These are phyloP conservation scores for Pachyseris speciosa DNA, from an alignment of 64 coral and sea anemone species.

Conservation along the genomic window DNA sequence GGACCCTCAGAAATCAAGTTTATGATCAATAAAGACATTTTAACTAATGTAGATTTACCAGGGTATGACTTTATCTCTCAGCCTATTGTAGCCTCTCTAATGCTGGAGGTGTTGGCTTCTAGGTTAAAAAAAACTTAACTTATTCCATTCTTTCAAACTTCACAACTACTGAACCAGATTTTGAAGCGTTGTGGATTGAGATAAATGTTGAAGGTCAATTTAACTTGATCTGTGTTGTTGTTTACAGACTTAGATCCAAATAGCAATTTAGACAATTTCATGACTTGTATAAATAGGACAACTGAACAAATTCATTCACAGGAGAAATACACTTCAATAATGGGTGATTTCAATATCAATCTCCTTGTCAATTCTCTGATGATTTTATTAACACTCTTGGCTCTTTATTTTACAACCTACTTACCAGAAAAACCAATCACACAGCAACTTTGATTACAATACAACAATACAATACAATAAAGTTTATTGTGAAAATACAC, in stretches of 20 bases:
- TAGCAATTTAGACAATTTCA: background rate
- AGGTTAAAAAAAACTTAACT: slow-evolving; percentile 27
- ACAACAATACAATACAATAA: no score
- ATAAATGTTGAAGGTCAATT: background rate
- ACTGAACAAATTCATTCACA: slow-evolving; percentile 8
- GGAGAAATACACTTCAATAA: slow-evolving; percentile 17
- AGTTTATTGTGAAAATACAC: no score
- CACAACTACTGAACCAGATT: slow-evolving; percentile 2
- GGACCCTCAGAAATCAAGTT: no score
- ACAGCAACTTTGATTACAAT: slow-evolving; percentile 48
- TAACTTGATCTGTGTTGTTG: slow-evolving; percentile 42
- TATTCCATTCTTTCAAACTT: background rate
- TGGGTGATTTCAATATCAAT: slow-evolving; percentile 53
- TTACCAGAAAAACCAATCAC: slow-evolving; percentile 43
- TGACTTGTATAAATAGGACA: background rate
- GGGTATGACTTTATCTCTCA: no score
- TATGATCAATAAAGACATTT: no score
- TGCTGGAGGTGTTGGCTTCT: no score
- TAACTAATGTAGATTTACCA: no score
- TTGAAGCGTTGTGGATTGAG: slow-evolving; percentile 53
- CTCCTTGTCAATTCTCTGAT: background rate
- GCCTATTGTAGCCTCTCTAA: no score
- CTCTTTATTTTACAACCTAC: slow-evolving; percentile 22
- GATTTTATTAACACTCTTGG: slow-evolving; percentile 15
- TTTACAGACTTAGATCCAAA: slow-evolving; percentile 58